Conservation (phyloP, 2,113 vertebrate species). For the Muntiacus muntjak region DNA sequence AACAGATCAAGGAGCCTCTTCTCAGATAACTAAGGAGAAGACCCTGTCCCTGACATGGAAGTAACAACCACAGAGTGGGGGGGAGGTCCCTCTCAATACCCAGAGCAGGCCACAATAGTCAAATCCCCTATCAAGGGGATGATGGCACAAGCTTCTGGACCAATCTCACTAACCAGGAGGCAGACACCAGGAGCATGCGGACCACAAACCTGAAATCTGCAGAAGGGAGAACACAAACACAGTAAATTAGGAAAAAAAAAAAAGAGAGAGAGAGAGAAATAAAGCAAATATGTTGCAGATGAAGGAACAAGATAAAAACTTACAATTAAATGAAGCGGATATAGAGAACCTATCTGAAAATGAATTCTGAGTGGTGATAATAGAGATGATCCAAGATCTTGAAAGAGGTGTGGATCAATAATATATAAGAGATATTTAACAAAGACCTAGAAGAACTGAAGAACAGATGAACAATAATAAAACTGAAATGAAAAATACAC, state of each 20-base stretch:
- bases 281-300: not conserved
- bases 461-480: not conserved
- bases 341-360: not conserved
- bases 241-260: not conserved
- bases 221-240: not conserved
- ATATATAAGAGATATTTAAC: not conserved
- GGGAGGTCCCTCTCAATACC: not conserved
- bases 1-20: not conserved
- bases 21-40: not conserved
- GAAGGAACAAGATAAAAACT: not conserved
- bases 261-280: not conserved
- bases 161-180: not conserved
- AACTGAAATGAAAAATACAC: not conserved
- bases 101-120: not conserved
- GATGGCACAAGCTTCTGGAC: not conserved
- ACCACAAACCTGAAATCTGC: not conserved
- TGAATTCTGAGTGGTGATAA: not conserved
- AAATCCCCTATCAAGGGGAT: not conserved
- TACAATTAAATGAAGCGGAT: not conserved
- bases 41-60: not conserved
- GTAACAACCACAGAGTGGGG: not conserved
- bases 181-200: not conserved
- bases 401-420: not conserved
- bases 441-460: not conserved
- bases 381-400: not conserved